Conservation (phyloP, 2,113 vertebrate species). For the Capreolus pygargus region DNA sequence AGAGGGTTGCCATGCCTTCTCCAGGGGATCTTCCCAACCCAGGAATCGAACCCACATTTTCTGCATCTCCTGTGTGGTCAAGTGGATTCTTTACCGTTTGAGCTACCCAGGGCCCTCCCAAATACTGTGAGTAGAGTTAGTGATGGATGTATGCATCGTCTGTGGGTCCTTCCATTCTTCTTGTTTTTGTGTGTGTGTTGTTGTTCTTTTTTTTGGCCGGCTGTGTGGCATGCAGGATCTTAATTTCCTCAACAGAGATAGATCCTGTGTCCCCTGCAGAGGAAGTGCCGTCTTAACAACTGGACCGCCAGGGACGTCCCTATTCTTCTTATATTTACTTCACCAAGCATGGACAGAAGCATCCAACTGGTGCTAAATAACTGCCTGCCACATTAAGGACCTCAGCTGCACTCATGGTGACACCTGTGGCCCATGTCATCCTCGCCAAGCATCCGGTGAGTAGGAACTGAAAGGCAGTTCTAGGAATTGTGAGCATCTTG, state of each 20-base stretch:
- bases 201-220: background rate
- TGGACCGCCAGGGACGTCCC: background rate
- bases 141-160: accelerated
- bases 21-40: background rate
- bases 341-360: accelerated
- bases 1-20: background rate
- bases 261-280: background rate
- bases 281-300: background rate
- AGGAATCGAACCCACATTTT: background rate
- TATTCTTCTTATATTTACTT: background rate
- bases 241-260: background rate
- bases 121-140: accelerated
- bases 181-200: background rate
- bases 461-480: background rate
- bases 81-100: background rate
- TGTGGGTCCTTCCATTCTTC: background rate
- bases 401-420: accelerated
- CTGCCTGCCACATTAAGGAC: background rate
- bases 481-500: accelerated
- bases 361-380: accelerated
- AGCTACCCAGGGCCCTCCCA: accelerated
- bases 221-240: background rate
- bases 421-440: background rate
- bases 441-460: accelerated
- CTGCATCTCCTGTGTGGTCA: background rate